Conservation (phyloP, 2,797 vertebrate genomes). For the Chiloscyllium punctatum region DNA sequence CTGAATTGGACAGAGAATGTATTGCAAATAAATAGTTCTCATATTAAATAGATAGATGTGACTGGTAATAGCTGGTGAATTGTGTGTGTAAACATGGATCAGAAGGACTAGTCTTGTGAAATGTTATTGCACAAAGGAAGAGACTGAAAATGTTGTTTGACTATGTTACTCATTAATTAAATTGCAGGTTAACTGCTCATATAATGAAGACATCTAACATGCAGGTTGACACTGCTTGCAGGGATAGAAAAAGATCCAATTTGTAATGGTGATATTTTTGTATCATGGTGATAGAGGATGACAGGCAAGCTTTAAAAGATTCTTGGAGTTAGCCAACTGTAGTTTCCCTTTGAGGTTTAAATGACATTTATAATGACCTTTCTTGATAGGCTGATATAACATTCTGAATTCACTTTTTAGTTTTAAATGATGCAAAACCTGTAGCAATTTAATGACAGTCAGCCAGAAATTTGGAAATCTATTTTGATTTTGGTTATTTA, state of each 20-base stretch:
- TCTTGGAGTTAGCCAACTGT: not conserved
- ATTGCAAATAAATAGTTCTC: not conserved
- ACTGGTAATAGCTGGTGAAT: slow-evolving; percentile 4
- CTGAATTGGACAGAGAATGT: not conserved
- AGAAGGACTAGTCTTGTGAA: slow-evolving; percentile 10
- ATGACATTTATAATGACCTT: no score
- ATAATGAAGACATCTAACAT: not conserved
- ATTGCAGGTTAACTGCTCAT: not conserved
- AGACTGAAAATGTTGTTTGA: not conserved
- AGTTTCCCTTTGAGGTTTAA: not conserved
- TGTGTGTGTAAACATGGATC: not conserved
- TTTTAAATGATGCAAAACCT: not conserved
- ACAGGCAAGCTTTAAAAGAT: not conserved
- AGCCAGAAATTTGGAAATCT: not conserved
- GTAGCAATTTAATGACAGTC: no score
- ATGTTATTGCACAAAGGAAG: not conserved
- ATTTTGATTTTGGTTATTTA: not conserved
- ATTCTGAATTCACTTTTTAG: not conserved
- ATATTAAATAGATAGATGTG: not conserved
- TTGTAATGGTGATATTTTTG: not conserved
- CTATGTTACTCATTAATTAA: not conserved
- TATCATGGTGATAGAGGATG: not conserved
- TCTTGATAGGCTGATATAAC: not conserved
- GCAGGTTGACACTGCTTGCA: not conserved
- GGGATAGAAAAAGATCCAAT: not conserved